Evolutionary conservation across 1,140 invertebrate species (phyloP), one percentile per base, ranked within the genome.

Genomic region (Drosophila ohnishii): DNA sequence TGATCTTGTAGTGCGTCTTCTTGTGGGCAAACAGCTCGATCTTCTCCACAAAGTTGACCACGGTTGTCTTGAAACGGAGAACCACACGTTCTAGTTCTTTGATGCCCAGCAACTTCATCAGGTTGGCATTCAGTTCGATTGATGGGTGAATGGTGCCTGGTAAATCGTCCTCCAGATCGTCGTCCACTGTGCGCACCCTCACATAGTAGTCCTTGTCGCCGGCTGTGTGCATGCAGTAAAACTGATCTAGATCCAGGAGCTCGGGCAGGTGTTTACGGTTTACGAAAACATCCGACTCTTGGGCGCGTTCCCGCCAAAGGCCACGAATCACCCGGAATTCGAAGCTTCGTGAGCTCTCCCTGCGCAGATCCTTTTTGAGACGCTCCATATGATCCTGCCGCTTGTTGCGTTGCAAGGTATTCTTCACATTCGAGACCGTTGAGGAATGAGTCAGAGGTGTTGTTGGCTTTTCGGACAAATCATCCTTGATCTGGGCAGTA

Each of bases 21-120:
- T 75, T 92, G 58, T 82, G 75, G 14, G 94, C 93, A 42, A 93
- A 92, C 58, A 95, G 72, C 84, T 95, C 93, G 51, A 95, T 92
- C 72, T 93, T 92, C 44, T 94, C 93, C 11, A 92, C 79, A 63
- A 91, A 92, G 73, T 92, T 92, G 0, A 85, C 69, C 1, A 91
- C 90, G n/a, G 75, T 87, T 2, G 80, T 75, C 42, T 91, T 92
- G 0, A 90, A 80, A 5, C 72, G 80, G 2, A 92, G 30, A 1
- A 90, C 80, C 16, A 92, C 75, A 5, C 78, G 74, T 22, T 90
- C 87, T 57, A 91, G 53, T 61, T 92, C 89, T 30, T 91, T 82
- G 1, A 92, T 67, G 13, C 86, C 78, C 22, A 92, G 51, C n/a
- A 91, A 44, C 42, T 90, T 89, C 81, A 91, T 91, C 10, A 92